Evolutionary conservation across 2,888 invertebrate species (phyloP), one percentile per base, ranked within the genome.

Genomic region (Elegia similella): DNA sequence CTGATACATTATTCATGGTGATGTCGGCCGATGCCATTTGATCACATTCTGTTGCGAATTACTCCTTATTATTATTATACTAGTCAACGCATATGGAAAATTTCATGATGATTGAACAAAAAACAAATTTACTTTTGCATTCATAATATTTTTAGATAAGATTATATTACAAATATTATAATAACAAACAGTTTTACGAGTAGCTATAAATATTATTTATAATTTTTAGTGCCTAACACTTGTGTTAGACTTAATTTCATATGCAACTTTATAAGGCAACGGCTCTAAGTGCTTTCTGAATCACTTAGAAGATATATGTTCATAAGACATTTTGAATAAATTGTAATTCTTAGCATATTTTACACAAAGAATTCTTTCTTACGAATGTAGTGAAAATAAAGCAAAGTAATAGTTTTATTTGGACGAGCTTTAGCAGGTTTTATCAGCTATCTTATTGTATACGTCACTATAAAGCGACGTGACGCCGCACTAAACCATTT

Each of bases 1-100:
- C 63, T 59, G 64, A 63, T 71, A 69, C 63, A 71, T 72, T 69
- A 73, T 73, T 75, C 68, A 77, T 71, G 69, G 62, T 59, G 61
- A 63, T 63, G 63, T 60, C 57, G 59, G 52, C 55, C 55, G 57
- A 60, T 48, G 62, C 30, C 15, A 53, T 43, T 53, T 23, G 43
- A 43, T 43, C 15, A 16, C 15, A 43, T 16, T 30, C 15, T 13
- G 50, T 34, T 12, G 34, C 10, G 13, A n/a, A 34, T 5, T 50
- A 15, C 15, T 23, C 12, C 6, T 13, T 53, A 29, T 53, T n/a
- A n/a, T n/a, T n/a, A n/a, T n/a, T n/a, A n/a, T n/a, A n/a, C n/a
- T n/a, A n/a, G n/a, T n/a, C n/a, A n/a, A n/a, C n/a, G n/a, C n/a
- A n/a, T n/a, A n/a, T n/a, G n/a, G n/a, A n/a, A n/a, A n/a, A n/a